Conservation (phyloP, 2,888 invertebrate genomes). For the Pachycephus smyrnensis region DNA sequence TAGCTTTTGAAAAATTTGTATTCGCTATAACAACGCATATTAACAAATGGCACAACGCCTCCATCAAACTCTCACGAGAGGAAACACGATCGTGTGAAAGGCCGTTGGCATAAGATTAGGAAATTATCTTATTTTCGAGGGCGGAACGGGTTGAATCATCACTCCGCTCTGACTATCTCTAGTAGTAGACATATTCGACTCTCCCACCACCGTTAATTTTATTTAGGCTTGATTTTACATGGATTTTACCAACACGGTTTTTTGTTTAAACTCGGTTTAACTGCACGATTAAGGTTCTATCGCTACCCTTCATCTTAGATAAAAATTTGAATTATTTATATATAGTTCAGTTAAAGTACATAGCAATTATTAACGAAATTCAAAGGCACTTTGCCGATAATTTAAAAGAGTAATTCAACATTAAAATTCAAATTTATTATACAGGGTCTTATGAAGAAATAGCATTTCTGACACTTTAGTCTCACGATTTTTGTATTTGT, state of each 20-base stretch:
- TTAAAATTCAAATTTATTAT: too few relatives aligned
- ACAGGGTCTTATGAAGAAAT: too few relatives aligned
- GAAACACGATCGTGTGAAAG: not conserved
- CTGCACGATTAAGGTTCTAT: not conserved
- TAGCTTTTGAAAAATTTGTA: not conserved
- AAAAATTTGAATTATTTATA: too few relatives aligned
- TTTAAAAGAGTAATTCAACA: too few relatives aligned
- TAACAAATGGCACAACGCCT: not conserved
- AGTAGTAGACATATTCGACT: not conserved
- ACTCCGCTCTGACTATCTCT: not conserved
- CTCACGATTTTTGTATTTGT: too few relatives aligned
- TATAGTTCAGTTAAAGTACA: too few relatives aligned
- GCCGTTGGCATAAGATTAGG: not conserved
- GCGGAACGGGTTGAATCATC: not conserved
- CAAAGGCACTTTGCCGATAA: too few relatives aligned
- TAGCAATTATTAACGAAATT: too few relatives aligned
- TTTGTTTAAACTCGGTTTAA: not conserved
- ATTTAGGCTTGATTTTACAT: not conserved
- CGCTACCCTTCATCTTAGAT: too few relatives aligned
- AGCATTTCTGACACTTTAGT: too few relatives aligned
- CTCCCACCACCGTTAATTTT: not conserved
- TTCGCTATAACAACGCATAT: not conserved
- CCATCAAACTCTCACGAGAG: not conserved
- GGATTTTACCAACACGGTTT: not conserved
- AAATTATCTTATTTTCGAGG: not conserved